Conservation (phyloP, 2,888 invertebrate species). For the Caenorhabditis angaria region DNA sequence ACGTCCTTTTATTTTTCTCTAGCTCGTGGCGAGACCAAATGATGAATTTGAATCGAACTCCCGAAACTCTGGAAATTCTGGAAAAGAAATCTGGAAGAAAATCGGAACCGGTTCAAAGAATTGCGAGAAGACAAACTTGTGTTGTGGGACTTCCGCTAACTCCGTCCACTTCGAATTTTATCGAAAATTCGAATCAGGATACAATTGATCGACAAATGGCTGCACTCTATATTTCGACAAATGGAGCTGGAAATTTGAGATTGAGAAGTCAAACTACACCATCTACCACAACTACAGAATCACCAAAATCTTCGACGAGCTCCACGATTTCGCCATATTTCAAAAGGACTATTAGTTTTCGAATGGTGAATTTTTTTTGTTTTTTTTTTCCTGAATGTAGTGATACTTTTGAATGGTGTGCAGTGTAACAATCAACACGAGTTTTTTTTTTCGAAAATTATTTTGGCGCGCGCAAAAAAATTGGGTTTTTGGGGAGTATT, state of each 20-base stretch:
- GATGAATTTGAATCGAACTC: slow-evolving; percentile 5
- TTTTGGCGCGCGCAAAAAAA: no score
- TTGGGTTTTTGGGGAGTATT: no score
- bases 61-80: neutral
- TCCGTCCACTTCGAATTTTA: neutral
- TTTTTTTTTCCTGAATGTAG: slow-evolving; percentile 9
- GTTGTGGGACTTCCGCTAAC: neutral
- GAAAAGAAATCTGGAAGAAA: neutral
- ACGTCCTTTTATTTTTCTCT: neutral
- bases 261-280: slow-evolving; percentile 17
- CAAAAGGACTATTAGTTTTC: slow-evolving; percentile 50
- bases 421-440: no score
- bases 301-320: slow-evolving; percentile 18
- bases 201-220: slow-evolving; percentile 15
- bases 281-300: slow-evolving; percentile 21
- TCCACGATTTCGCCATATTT: slow-evolving; percentile 45
- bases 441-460: slow-evolving; percentile 8
- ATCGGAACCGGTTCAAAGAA: slow-evolving; percentile 1
- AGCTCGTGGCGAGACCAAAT: slow-evolving; percentile 1
- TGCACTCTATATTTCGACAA: slow-evolving; percentile 30
- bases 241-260: neutral
- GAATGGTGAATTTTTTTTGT: slow-evolving; percentile 48
- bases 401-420: no score
- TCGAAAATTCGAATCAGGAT: no score
- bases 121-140: slow-evolving; percentile 3